phyloP scores from a whole-genome alignment of 1,140 invertebrate species.

The Drosophila oshimai region DNA sequence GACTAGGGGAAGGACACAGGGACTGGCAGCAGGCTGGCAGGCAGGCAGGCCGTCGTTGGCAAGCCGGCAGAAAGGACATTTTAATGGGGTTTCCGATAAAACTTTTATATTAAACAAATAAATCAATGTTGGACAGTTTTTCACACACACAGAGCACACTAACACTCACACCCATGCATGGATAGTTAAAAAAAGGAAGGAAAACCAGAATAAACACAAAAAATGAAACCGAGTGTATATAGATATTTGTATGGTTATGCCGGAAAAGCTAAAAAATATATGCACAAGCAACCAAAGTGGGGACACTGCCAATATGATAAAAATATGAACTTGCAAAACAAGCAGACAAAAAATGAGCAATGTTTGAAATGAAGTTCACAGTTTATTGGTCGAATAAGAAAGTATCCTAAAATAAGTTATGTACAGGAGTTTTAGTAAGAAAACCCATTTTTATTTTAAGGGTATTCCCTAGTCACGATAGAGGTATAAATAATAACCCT shows the following conservation, averaged over 20 bases:
- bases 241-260: slow-evolving; percentile 67
- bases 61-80: slow-evolving; percentile 81
- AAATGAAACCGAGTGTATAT: slow-evolving; percentile 56
- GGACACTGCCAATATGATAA: slow-evolving; percentile 77
- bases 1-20: slow-evolving; percentile 31
- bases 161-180: slow-evolving; percentile 40
- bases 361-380: slow-evolving; percentile 7
- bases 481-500: too few species aligned
- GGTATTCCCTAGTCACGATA: too few species aligned
- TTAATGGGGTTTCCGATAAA: slow-evolving; percentile 82
- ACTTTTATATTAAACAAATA: slow-evolving; percentile 82
- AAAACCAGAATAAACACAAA: slow-evolving; percentile 39
- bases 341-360: slow-evolving; percentile 47
- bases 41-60: slow-evolving; percentile 48
- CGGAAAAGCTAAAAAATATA: slow-evolving; percentile 80
- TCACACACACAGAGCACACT: slow-evolving; percentile 58
- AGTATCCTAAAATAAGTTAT: slow-evolving; percentile 11
- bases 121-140: slow-evolving; percentile 80
- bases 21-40: slow-evolving; percentile 31
- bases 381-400: background rate
- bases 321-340: slow-evolving; percentile 79
- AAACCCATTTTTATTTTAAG: too few species aligned
- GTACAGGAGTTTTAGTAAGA: too few species aligned
- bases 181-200: slow-evolving; percentile 61
- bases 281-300: slow-evolving; percentile 52